A percentile compares a stretch with the other conserved stretches of the same genome.
These are phyloP conservation scores for Sminthurides aquaticus DNA, from an alignment of 2,888 invertebrate genomes.

Conservation along the genomic window DNA sequence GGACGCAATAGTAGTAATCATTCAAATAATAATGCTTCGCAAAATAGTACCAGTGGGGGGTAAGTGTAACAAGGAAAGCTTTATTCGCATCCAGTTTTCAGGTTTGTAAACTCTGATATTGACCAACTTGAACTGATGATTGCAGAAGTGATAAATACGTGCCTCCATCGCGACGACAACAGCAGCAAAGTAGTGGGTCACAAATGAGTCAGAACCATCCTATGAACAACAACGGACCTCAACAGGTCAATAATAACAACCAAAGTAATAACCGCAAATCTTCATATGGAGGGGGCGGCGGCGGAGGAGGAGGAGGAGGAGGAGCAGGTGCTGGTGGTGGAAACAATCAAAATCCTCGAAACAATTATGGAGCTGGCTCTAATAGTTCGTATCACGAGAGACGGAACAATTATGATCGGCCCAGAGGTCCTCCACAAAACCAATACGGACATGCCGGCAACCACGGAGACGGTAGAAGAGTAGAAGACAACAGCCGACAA, in stretches of 20 bases:
- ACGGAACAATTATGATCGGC: constrained; percentile 30
- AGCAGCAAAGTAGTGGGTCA: constrained; percentile 42
- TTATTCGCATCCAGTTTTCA: background rate
- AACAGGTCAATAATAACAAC: constrained; percentile 43
- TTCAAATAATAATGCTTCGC: constrained; percentile 36
- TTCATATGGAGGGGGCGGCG: constrained; percentile 44
- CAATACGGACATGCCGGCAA: constrained; percentile 29
- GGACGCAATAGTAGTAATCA: constrained; percentile 32
- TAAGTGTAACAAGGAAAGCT: constrained; percentile 6
- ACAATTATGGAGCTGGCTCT: constrained; percentile 32
- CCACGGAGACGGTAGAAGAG: constrained; percentile 27
- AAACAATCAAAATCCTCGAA: constrained; percentile 47
- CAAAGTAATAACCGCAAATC: constrained; percentile 43
- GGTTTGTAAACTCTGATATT: too few relatives aligned
- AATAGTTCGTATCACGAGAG: constrained; percentile 34
- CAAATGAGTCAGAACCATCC: constrained; percentile 25
- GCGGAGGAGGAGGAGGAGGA: constrained; percentile 44
- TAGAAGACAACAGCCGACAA: constrained; percentile 28
- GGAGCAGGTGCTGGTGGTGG: constrained; percentile 46
- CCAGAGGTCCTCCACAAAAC: constrained; percentile 30
- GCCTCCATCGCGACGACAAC: constrained; percentile 43
- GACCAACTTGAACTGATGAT: too few relatives aligned
- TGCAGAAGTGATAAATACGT: constrained; percentile 39
- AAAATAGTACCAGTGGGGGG: constrained; percentile 19
- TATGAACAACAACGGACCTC: constrained; percentile 35